These are phyloP conservation scores for Acleris emargana DNA, from an alignment of 2,888 invertebrate genomes.

Conservation along the genomic window DNA sequence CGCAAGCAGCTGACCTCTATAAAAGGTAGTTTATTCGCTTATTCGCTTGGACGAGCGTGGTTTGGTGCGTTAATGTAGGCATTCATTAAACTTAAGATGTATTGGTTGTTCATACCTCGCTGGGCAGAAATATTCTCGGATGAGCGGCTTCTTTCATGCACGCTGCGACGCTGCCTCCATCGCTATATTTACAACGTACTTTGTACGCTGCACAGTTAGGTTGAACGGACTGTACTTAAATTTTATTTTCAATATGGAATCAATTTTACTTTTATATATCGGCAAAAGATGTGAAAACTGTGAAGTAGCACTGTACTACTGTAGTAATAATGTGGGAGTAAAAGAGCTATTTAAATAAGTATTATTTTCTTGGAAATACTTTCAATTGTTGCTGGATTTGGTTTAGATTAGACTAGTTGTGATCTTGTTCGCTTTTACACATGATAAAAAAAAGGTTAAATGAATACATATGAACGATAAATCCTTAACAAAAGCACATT, in stretches of 20 bases:
- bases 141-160: constrained; percentile 35
- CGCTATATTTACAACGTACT: constrained; percentile 20
- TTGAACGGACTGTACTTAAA: constrained; percentile 4
- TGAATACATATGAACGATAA: too few species aligned
- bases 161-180: constrained; percentile 12
- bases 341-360: too few species aligned
- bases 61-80: constrained; percentile 31
- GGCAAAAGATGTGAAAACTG: too few species aligned
- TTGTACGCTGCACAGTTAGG: constrained; percentile 4
- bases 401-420: too few species aligned
- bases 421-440: too few species aligned
- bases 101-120: constrained; percentile 34
- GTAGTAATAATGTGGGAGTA: too few species aligned
- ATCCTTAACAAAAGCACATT: too few species aligned
- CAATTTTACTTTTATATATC: not conserved
- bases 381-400: too few species aligned
- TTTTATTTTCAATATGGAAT: not conserved
- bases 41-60: constrained; percentile 25
- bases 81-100: constrained; percentile 35
- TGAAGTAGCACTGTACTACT: too few species aligned
- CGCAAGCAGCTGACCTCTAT: not conserved
- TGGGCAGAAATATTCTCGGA: constrained; percentile 35
- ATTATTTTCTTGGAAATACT: too few species aligned
- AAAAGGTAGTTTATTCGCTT: constrained; percentile 28
- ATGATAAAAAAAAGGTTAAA: too few species aligned